phyloP scores from a whole-genome alignment of 2,113 vertebrate genomes.

The Ellobius talpinus region DNA sequence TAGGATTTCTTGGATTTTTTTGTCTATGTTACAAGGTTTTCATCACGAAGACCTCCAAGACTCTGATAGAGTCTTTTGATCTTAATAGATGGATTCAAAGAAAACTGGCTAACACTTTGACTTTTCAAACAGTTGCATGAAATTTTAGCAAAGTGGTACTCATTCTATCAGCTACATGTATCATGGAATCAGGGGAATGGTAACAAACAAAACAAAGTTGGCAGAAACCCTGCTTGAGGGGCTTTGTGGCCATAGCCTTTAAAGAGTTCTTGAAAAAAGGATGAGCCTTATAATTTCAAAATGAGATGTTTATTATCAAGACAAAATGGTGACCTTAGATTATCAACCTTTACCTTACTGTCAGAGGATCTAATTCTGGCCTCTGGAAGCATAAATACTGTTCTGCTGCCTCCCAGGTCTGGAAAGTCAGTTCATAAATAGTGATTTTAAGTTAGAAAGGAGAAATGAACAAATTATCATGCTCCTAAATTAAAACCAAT shows the following conservation, averaged over 20 bases:
- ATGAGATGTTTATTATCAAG: constrained; percentile 54
- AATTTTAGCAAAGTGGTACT: constrained; percentile 62
- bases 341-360: constrained; percentile 24
- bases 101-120: not conserved
- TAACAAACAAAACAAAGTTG: not conserved
- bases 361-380: not conserved
- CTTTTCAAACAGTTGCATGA: not conserved
- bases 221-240: not conserved
- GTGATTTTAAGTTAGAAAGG: constrained; percentile 34
- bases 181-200: not conserved
- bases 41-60: not conserved
- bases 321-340: constrained; percentile 53
- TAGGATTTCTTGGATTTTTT: not conserved
- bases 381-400: constrained; percentile 13
- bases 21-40: not conserved
- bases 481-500: constrained; percentile 47
- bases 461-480: not conserved
- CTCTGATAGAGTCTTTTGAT: not conserved
- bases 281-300: constrained; percentile 65
- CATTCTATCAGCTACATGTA: constrained; percentile 9
- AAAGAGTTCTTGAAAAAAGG: constrained; percentile 58
- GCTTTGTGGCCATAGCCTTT: not conserved
- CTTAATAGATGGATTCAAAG: not conserved
- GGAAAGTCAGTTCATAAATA: constrained; percentile 6
- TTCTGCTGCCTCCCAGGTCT: constrained; percentile 23